A percentile compares a stretch with the other conserved stretches of the same genome.
phyloP scores from a whole-genome alignment of 1,140 invertebrate genomes.

The Chrysopa pallens region DNA sequence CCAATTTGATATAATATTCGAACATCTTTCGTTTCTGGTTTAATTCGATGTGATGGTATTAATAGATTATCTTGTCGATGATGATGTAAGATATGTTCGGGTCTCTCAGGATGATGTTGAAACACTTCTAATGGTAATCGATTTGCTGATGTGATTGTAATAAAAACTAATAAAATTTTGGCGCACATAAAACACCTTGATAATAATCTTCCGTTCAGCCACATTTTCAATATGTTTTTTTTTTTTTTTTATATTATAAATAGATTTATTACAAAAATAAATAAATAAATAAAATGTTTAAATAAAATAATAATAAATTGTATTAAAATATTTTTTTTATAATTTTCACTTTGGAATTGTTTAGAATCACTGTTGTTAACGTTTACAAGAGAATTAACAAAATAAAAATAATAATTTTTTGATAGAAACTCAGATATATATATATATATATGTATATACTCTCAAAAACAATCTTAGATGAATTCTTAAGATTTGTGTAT shows the following conservation, averaged over 20 bases:
- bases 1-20: slow-evolving; percentile 19
- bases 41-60: neutral
- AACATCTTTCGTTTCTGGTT: slow-evolving; percentile 7
- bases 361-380: too few species aligned
- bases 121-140: slow-evolving; percentile 17
- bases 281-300: too few species aligned
- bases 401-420: too few species aligned
- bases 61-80: slow-evolving; percentile 6
- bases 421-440: too few species aligned
- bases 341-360: too few species aligned
- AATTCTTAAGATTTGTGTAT: too few species aligned
- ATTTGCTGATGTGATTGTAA: slow-evolving; percentile 8
- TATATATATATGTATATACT: too few species aligned
- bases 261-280: neutral
- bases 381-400: too few species aligned
- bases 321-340: too few species aligned
- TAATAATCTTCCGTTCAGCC: neutral
- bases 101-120: slow-evolving; percentile 11
- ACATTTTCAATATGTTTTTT: slow-evolving; percentile 12
- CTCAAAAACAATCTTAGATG: too few species aligned
- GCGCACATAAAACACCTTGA: too few species aligned
- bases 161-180: slow-evolving; percentile 9
- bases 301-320: too few species aligned
- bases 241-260: neutral
- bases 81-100: slow-evolving; percentile 12